A percentile compares a stretch with the other conserved stretches of the same genome.
phyloP scores from a whole-genome alignment of 2,888 invertebrate genomes.

The Homarus gammarus region DNA sequence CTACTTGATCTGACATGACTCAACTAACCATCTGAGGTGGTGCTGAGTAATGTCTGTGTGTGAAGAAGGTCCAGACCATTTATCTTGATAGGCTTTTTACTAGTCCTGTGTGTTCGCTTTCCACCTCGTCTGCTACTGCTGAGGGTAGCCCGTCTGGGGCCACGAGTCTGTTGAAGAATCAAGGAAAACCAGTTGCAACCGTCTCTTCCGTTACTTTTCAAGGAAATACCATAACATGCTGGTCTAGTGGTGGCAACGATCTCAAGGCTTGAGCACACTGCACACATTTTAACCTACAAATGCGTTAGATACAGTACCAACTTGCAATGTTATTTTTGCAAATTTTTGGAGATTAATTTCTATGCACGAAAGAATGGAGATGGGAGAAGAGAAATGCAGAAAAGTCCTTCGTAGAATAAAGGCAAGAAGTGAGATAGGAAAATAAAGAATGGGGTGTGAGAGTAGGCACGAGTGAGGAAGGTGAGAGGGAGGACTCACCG shows the following conservation, averaged over 20 bases:
- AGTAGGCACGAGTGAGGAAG: not conserved
- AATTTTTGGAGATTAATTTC: not conserved
- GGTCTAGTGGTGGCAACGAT: not conserved
- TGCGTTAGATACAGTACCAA: not conserved
- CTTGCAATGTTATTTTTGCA: not conserved
- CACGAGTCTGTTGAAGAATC: conserved; percentile 43
- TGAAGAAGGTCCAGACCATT: conserved; percentile 92
- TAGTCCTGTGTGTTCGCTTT: conserved; percentile 83
- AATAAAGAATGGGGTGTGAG: not conserved
- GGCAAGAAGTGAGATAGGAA: not conserved
- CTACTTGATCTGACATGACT: not conserved
- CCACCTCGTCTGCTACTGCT: conserved; percentile 80
- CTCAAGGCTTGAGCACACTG: not conserved
- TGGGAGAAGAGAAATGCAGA: not conserved
- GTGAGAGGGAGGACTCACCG: conserved; percentile 54
- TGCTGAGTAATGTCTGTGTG: conserved; percentile 92
- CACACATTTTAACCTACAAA: conserved; percentile 11
- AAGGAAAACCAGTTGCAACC: not conserved
- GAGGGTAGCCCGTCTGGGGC: conserved; percentile 1
- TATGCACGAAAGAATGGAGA: conserved; percentile 2
- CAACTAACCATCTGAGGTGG: conserved; percentile 78
- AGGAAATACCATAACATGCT: conserved; percentile 5
- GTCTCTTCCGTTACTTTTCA: not conserved
- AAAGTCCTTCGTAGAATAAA: not conserved
- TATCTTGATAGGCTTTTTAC: conserved; percentile 82